These are phyloP conservation scores for Macropus fuliginosus DNA, from an alignment of 2,797 vertebrate species.

Conservation along the genomic window DNA sequence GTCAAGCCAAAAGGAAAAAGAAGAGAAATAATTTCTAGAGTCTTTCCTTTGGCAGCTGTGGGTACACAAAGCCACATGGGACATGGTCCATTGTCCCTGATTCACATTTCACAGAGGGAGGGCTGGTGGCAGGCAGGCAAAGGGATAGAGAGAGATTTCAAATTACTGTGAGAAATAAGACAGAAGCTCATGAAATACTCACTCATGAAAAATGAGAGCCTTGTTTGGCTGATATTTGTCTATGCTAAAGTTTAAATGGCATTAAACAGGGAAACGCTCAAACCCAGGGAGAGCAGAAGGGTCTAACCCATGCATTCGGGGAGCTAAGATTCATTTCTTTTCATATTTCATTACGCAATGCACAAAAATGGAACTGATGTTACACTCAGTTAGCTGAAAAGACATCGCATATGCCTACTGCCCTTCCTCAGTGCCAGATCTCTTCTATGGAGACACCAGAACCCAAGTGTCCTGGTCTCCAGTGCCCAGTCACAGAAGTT, in stretches of 20 bases:
- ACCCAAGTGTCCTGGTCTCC: not conserved
- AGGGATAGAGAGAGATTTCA: not conserved
- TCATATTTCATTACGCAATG: accelerated
- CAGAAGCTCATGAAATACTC: not conserved
- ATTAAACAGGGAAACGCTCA: not conserved
- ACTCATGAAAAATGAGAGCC: no score
- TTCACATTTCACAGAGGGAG: not conserved
- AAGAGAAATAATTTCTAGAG: not conserved
- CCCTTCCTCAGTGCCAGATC: not conserved
- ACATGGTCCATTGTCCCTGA: not conserved
- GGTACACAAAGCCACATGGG: not conserved
- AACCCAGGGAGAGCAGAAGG: not conserved
- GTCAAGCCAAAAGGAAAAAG: not conserved
- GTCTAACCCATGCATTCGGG: not conserved
- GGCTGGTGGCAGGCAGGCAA: not conserved
- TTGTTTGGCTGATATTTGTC: not conserved
- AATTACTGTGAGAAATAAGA: not conserved
- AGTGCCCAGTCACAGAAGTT: not conserved
- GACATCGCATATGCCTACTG: not conserved
- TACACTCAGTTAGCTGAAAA: not conserved
- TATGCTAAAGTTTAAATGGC: accelerated
- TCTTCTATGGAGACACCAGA: not conserved
- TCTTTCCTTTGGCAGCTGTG: not conserved
- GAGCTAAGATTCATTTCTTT: not conserved
- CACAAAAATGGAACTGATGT: not conserved